Base-by-base conservation (phyloP, 2,888 invertebrate genomes). In the Deilephila elpenor region DNA sequence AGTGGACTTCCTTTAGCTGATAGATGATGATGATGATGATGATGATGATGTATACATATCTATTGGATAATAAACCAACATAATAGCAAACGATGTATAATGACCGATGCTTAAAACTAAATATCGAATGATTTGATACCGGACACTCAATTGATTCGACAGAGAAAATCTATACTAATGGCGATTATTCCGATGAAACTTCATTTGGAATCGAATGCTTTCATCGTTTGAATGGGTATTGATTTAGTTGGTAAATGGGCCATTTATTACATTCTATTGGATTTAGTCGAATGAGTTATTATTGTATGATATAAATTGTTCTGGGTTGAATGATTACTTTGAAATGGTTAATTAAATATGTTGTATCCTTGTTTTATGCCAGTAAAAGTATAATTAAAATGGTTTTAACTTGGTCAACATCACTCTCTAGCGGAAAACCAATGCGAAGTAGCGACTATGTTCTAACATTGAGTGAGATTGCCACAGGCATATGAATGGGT, bases 181-280 rank as follows among this genome's bases (percentile, higher is more conserved):
- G 11, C n/a, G 4, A 32, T 64, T 64, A 37, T 64, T 34, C 3
- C 7, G 37, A 17, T 25, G 19, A 37, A n/a, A 34, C 3, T 37
- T 37, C 62, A 64, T 60, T 60, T 56, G 19, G n/a, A 56, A 56
- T 19, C n/a, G 56, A 56, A 56, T n/a, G 56, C 19, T n/a, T 56
- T 17, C n/a, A 56, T 56, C 56, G n/a, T 56, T 60, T 60, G 60
- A 60, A 29, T 60, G 60, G 25, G 29, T 25, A 29, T 29, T 60
- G 60, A 29, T 60, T 60, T 60, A 29, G 60, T 25, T 60, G 3
- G 29, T 60, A 29, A 60, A 60, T 29, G 17, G 29, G 56, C 11
- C 29, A 60, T 60, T 60, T 60, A 17, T 60, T 60, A 60, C 14
- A 60, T 60, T 29, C 29, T 56, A 56, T 56, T 56, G n/a, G 56